Evolutionary conservation across 1,140 invertebrate genomes (phyloP).

Genomic region (Leptinotarsa defecta): DNA sequence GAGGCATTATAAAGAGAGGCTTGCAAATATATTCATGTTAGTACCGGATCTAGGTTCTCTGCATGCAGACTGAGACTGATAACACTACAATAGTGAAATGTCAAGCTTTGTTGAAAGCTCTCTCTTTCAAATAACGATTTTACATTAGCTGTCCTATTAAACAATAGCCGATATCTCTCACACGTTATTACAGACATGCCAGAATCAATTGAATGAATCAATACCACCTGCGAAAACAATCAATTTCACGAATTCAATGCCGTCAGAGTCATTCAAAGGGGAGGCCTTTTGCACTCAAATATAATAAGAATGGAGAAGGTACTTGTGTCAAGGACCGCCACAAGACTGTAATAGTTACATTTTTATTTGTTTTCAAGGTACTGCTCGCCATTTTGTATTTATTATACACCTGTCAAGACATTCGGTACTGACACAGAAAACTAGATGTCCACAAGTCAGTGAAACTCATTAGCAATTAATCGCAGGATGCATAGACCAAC

Average conservation of each 20-base stretch:
- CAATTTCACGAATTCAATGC: not conserved
- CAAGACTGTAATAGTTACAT: not conserved
- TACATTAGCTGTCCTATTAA: not conserved
- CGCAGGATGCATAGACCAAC: not conserved
- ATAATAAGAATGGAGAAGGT: too few relatives aligned
- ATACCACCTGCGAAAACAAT: conserved; percentile 2
- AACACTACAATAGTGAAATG: too few relatives aligned
- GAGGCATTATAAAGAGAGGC: too few relatives aligned
- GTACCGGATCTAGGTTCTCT: too few relatives aligned
- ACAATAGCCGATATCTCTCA: not conserved
- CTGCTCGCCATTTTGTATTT: conserved; percentile 22
- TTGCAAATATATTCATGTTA: too few relatives aligned
- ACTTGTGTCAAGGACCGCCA: too few relatives aligned
- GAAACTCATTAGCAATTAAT: not conserved
- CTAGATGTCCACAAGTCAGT: not conserved
- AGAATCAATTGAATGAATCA: not conserved
- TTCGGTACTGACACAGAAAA: not conserved
- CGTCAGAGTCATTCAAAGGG: too few relatives aligned
- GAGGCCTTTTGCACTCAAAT: too few relatives aligned
- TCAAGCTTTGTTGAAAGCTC: not conserved
- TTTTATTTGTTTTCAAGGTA: conserved; percentile 11
- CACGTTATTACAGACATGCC: not conserved
- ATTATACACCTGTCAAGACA: conserved; percentile 13
- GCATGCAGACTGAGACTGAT: too few relatives aligned
- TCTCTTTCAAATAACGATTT: not conserved